phyloP scores from a whole-genome alignment of 1,140 invertebrate species.

The Drosophila ficusphila region DNA sequence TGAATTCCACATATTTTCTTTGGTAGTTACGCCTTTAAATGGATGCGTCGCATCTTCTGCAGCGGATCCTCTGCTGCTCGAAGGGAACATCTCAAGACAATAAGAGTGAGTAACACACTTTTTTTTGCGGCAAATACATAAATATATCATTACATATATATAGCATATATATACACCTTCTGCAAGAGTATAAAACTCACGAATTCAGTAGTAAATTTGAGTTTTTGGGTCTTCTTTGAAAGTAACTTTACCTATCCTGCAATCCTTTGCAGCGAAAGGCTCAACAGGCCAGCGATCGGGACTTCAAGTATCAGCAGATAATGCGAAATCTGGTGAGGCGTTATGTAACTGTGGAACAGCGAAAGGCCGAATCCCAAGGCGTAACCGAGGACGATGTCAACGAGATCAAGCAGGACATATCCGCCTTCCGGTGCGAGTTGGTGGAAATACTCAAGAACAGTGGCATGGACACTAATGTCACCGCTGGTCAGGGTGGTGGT shows the following conservation, averaged over 20 bases:
- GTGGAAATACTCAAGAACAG: conserved; percentile 97
- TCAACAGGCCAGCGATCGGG: conserved; percentile 94
- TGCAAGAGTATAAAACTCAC: too few species aligned
- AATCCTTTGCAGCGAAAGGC: conserved; percentile 88
- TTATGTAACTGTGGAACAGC: conserved; percentile 97
- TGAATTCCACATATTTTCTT: too few species aligned
- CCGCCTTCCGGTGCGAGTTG: conserved; percentile 96
- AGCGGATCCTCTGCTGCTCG: conserved; percentile 93
- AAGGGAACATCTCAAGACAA: conserved; percentile 96
- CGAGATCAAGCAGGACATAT: conserved; percentile 99
- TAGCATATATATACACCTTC: too few species aligned
- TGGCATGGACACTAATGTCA: conserved; percentile 95
- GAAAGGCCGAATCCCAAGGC: conserved; percentile 97
- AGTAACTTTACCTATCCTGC: background rate
- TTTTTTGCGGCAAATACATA: too few species aligned
- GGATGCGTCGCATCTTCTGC: conserved; percentile 93
- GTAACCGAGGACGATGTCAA: conserved; percentile 99
- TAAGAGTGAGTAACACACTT: conserved; percentile 87
- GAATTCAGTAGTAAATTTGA: background rate
- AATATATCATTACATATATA: too few species aligned
- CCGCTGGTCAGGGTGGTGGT: conserved; percentile 86
- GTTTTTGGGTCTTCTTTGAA: too few species aligned
- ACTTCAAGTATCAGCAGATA: conserved; percentile 96
- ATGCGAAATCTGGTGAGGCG: conserved; percentile 97
- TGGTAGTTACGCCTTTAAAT: conserved; percentile 91